Base-by-base conservation (phyloP, 2,888 invertebrate species). In the Acanthosepion lycidas region DNA sequence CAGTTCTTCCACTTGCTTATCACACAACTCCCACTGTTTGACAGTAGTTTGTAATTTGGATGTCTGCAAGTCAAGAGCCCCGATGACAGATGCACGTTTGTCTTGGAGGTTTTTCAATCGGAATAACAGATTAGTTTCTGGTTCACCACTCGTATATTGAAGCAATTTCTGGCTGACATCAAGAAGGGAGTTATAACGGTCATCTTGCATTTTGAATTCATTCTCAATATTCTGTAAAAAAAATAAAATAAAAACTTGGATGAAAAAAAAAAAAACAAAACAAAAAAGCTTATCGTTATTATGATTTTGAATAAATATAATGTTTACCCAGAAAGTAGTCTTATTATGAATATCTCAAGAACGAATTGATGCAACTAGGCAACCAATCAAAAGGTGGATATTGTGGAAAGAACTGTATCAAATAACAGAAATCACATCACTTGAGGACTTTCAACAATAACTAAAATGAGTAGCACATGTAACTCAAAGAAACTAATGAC, bases 1-100 rank as follows among this genome's bases (percentile, higher is more conserved):
- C 26, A 96, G 95, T 9, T 97, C 97, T 78, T 97, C 97, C 94
- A 97, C 96, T 91, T 96, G 96, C n/a, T 96, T 96, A 95, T 97
- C 97, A 95, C 96, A 96, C 28, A 96, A 96, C 53, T 95, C 95
- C 97, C 97, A 97, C 95, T 96, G 96, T 94, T 95, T 95, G 92
- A 97, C 95, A 23, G 96, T 95, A 12, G 95, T 96, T 94, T 96
- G 96, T n/a, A 97, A 96, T 42, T 95, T 95, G 51, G 95, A 95
- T 20, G 96, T 95, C 91, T 96, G 96, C 12, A 95, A 96, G 64
- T 96, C 96, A 94, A 97, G 95, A 94, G 95, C 95, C 42, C 95
- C 95, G 91, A 96, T 95, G n/a, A 96, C 95, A 95, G 96, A 95
- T 93, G 95, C 95, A 96, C 96, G 96, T 94, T 96, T 96, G 48